Evolutionary conservation across 1,140 invertebrate species (phyloP).

Genomic region (Drosophila gunungcola): DNA sequence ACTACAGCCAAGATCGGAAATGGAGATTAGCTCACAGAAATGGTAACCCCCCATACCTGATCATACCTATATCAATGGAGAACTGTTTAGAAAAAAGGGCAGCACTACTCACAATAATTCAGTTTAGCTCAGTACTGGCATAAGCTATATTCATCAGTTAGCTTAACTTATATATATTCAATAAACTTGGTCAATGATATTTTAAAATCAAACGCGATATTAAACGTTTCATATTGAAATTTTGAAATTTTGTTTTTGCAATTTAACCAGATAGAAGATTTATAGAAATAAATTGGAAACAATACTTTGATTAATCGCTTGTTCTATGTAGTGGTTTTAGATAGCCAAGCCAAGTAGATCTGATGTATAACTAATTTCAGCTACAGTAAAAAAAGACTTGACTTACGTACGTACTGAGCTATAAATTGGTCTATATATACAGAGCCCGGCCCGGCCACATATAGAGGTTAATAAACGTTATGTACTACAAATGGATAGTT

Average conservation of each 20-base stretch:
- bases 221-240: slow-evolving; percentile 7
- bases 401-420: slow-evolving; percentile 11
- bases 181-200: slow-evolving; percentile 13
- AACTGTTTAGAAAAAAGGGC: slow-evolving; percentile 24
- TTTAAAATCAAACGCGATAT: slow-evolving; percentile 6
- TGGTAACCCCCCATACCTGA: slow-evolving; percentile 1
- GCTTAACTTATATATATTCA: not conserved
- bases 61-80: slow-evolving; percentile 26
- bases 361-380: slow-evolving; percentile 1
- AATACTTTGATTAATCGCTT: not conserved
- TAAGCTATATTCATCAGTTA: not conserved
- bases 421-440: slow-evolving; percentile 15
- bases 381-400: not conserved
- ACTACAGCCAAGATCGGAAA: slow-evolving; percentile 1
- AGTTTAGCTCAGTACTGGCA: slow-evolving; percentile 23
- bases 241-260: not conserved
- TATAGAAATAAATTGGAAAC: not conserved
- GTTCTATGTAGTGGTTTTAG: not conserved
- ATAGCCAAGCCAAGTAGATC: not conserved
- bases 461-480: slow-evolving; percentile 49
- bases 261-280: not conserved
- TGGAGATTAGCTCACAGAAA: slow-evolving; percentile 11
- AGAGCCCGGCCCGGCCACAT: slow-evolving; percentile 18
- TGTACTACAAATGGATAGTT: slow-evolving; percentile 39
- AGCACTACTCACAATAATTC: slow-evolving; percentile 21